Evolutionary conservation across 2,797 vertebrate genomes (phyloP).

Genomic region (Tiaroga cobitis): DNA sequence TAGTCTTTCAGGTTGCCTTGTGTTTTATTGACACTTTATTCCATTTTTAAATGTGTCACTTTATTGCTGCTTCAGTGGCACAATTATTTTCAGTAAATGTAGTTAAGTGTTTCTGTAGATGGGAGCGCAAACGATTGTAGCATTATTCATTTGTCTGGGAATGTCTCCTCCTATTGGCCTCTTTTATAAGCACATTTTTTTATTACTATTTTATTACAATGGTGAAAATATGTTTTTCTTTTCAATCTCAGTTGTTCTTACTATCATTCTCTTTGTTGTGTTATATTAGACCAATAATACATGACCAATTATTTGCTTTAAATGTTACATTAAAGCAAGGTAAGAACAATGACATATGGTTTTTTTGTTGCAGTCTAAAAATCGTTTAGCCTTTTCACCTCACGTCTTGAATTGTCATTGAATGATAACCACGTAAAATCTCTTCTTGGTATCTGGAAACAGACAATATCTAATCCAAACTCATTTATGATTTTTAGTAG

Average conservation of each 20-base stretch:
- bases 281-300: background rate
- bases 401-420: background rate
- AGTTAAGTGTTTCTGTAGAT: conserved; percentile 3
- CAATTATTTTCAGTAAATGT: background rate
- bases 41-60: background rate
- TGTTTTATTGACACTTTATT: background rate
- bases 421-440: background rate
- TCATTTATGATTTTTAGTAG: background rate
- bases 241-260: background rate
- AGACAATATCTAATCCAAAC: background rate
- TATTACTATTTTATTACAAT: background rate
- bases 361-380: background rate
- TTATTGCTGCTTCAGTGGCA: background rate
- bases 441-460: background rate
- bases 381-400: background rate
- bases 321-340: conserved; percentile 2
- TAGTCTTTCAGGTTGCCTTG: background rate
- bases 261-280: background rate
- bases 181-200: background rate
- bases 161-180: conserved; percentile 24
- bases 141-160: background rate
- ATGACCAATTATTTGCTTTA: background rate
- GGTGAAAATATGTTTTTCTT: background rate
- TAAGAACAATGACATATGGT: background rate
- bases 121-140: background rate